A percentile compares a stretch with the other conserved stretches of the same genome.
These are phyloP conservation scores for Atrina japonica DNA, from an alignment of 2,888 invertebrate genomes.

Conservation along the genomic window DNA sequence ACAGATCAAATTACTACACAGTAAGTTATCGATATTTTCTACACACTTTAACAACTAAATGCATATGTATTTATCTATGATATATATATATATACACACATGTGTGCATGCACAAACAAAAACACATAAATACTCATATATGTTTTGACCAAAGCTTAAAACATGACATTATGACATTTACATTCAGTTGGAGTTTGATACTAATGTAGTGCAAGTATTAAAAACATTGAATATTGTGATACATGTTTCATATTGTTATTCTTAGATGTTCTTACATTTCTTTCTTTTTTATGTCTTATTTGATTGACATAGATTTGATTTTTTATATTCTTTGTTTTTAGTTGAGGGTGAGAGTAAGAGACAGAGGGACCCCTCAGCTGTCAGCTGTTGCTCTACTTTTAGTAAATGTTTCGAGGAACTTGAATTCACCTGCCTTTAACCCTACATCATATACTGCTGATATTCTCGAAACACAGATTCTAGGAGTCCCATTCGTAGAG, in stretches of 20 bases:
- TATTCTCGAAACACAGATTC: conserved; percentile 38
- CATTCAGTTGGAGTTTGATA: too few species aligned
- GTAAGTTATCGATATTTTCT: conserved; percentile 31
- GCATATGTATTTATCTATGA: too few species aligned
- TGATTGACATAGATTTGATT: too few species aligned
- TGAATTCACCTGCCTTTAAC: conserved; percentile 50
- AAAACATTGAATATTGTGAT: too few species aligned
- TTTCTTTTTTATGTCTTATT: too few species aligned
- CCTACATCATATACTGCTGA: conserved; percentile 22
- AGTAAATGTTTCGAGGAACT: conserved; percentile 71
- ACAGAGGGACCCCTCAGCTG: conserved; percentile 52
- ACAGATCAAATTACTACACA: conserved; percentile 51
- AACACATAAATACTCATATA: too few species aligned
- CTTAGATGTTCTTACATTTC: background rate
- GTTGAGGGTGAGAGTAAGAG: conserved; percentile 54
- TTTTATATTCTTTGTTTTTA: too few species aligned
- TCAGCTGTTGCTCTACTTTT: conserved; percentile 50
- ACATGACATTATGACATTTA: too few species aligned
- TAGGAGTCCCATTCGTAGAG: conserved; percentile 19
- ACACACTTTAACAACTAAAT: background rate
- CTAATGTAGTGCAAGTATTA: too few species aligned
- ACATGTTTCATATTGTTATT: background rate
- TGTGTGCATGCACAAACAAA: too few species aligned
- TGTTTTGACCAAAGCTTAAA: too few species aligned
- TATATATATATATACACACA: too few species aligned